Conservation (phyloP, 2,113 vertebrate species). For the Pogonocichla stellata region DNA sequence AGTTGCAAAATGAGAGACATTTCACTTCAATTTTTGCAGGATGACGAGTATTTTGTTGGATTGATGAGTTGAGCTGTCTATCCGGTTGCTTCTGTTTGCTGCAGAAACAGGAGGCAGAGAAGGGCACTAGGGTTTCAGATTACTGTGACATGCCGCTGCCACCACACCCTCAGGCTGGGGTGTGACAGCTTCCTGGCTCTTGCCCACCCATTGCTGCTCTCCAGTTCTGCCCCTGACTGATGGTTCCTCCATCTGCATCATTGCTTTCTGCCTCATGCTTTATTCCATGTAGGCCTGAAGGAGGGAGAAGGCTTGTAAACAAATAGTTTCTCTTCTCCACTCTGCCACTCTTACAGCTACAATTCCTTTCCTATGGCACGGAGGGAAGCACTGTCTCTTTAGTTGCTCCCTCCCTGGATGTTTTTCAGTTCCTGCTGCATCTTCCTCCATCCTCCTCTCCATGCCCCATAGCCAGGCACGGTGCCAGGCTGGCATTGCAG, state of each 20-base stretch:
- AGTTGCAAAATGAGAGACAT: fast-evolving
- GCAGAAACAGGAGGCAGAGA: background rate
- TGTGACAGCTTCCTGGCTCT: background rate
- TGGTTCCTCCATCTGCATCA: background rate
- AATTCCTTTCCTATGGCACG: background rate
- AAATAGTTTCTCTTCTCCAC: background rate
- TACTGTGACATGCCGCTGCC: background rate
- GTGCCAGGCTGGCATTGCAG: too few relatives aligned
- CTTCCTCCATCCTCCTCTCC: too few relatives aligned
- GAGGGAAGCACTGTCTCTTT: background rate
- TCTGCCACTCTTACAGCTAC: background rate
- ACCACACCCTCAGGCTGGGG: background rate
- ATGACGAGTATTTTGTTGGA: background rate
- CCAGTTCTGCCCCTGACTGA: background rate
- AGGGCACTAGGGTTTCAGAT: fast-evolving
- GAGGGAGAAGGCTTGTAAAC: background rate
- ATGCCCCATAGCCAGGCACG: too few relatives aligned
- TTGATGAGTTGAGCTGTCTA: background rate
- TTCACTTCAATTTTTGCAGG: background rate
- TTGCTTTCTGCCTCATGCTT: background rate
- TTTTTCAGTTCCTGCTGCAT: background rate
- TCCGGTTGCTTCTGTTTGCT: background rate
- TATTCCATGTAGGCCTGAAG: background rate
- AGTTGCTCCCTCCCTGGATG: background rate
- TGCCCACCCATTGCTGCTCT: background rate